These are phyloP conservation scores for Aspiorhynchus laticeps DNA, from an alignment of 2,113 vertebrate species.

Conservation along the genomic window DNA sequence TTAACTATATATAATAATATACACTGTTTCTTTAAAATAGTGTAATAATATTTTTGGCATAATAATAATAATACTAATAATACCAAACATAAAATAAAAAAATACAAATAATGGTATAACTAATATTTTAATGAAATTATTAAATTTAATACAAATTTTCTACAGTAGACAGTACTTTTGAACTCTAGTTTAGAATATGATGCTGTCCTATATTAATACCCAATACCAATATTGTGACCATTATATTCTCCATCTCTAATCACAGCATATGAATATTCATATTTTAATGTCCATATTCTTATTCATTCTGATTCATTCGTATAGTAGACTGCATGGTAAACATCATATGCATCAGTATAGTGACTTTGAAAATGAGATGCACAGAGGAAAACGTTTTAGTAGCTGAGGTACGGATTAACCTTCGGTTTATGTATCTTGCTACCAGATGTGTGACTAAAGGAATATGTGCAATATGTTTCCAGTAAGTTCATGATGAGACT, in stretches of 20 bases:
- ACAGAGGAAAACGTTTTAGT: conserved; percentile 4
- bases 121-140: too few species aligned
- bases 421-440: neutral
- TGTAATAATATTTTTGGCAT: neutral
- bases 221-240: neutral
- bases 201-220: neutral
- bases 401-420: conserved; percentile 2
- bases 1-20: too few species aligned
- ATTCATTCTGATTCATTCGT: neutral
- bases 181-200: neutral
- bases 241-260: too few species aligned
- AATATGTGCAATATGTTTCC: conserved; percentile 13
- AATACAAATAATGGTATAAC: neutral
- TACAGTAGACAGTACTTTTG: neutral
- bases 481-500: conserved; percentile 28
- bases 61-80: neutral
- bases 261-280: neutral
- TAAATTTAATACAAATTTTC: neutral
- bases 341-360: neutral
- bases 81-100: neutral
- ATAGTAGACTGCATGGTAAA: neutral
- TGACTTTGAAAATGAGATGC: neutral
- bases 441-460: conserved; percentile 25
- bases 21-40: neutral
- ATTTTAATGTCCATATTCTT: neutral